Evolutionary conservation across 2,888 invertebrate species (phyloP).

Genomic region (Adelphocoris suturalis): DNA sequence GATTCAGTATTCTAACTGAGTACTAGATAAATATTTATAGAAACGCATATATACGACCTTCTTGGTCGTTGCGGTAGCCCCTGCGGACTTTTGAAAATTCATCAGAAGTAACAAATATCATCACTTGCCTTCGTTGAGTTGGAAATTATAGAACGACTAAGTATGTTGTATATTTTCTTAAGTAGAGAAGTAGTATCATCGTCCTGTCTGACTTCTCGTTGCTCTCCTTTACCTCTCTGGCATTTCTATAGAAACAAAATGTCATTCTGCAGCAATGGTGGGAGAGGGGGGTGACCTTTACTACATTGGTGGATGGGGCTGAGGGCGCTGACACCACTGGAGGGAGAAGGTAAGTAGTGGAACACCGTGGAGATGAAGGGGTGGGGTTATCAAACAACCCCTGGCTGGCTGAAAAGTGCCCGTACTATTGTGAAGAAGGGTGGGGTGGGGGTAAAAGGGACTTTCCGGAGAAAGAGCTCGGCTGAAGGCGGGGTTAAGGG

Average conservation of each 20-base stretch:
- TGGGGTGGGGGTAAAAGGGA: not conserved
- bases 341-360: not conserved
- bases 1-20: too few relatives aligned
- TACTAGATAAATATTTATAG: too few relatives aligned
- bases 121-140: not conserved
- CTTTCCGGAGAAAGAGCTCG: too few relatives aligned
- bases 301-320: not conserved
- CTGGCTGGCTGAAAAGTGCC: not conserved
- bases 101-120: too few relatives aligned
- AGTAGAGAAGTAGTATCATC: not conserved
- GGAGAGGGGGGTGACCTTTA: constrained; percentile 48
- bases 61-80: too few relatives aligned
- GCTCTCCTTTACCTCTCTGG: constrained; percentile 29
- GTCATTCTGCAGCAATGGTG: constrained; percentile 28
- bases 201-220: not conserved
- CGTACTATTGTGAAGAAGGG: not conserved
- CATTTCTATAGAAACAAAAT: constrained; percentile 64
- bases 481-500: constrained; percentile 36
- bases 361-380: not conserved
- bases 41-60: too few relatives aligned
- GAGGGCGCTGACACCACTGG: not conserved
- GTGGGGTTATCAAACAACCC: not conserved
- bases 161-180: not conserved
- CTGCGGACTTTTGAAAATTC: too few relatives aligned
- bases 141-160: not conserved